Base-by-base conservation (phyloP, 2,113 vertebrate species). In the Elachura formosa region DNA sequence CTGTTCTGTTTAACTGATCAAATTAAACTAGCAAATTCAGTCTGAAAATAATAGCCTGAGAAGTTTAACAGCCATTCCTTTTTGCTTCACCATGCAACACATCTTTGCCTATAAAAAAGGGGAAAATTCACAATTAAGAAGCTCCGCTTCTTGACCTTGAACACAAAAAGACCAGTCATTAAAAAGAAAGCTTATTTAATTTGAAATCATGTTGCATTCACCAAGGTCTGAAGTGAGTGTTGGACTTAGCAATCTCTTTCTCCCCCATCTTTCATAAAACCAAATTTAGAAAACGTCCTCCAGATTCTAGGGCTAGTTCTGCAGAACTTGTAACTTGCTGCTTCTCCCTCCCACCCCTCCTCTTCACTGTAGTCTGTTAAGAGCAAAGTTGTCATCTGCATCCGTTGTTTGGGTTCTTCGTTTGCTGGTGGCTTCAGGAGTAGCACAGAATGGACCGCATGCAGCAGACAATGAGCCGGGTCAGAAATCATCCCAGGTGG, bases 1-100 rank as follows among this genome's bases (percentile, higher is more conserved):
- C 6, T 77, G 59, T 89, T 71, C 55, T 71, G 43, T 90, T 92
- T 59, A 94, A 92, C 40, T 45, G 22, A 77, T 59, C 48, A 77
- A 84, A 94, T 80, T 78, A 89, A 86, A 81, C n/a, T 86, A 66
- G 55, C 8, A 71, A 84, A 92, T 89, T 83, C 58, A 89, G 41
- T 48, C 12, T 67, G 25, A 78, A 94, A 92, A 88, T 66, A 76
- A 85, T 22, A 86, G 24, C 17, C 45, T 73, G 26, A 33, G 46
- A 85, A 88, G 21, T 5, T 0, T 31, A 84, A 33, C 21, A 89
- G 31, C 67, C 52, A 25, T 23, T 72, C 14, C 64, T 79, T 80
- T 84, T 69, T 90, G 67, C 56, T 90, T 43, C 40, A 59, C 26
- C 31, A 72, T 5, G 49, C 25, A 80, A 55, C 22, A 58, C 1